Percentiles rank a stretch among this genome's conserved stretches.
These are phyloP conservation scores for Mantis religiosa DNA, from an alignment of 2,888 invertebrate species.

Conservation along the genomic window DNA sequence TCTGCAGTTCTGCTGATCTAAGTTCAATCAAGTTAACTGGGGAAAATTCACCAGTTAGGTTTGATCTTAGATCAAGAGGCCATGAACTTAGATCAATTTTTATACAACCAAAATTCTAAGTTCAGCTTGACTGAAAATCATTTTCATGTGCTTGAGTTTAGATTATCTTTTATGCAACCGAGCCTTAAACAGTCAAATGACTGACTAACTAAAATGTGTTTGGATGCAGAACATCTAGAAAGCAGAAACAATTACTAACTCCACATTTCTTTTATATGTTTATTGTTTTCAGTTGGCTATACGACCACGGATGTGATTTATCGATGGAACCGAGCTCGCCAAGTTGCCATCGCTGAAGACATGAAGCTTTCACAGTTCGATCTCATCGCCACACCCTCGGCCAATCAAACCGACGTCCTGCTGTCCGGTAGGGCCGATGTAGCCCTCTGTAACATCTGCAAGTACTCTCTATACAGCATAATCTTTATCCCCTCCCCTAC, in stretches of 20 bases:
- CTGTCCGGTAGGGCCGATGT: constrained; percentile 38
- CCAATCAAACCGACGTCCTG: constrained; percentile 56
- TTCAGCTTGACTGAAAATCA: too few relatives aligned
- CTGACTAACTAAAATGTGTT: neutral
- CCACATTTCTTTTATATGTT: too few relatives aligned
- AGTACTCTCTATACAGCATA: constrained; percentile 10
- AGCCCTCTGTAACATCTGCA: constrained; percentile 20
- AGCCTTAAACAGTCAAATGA: too few relatives aligned
- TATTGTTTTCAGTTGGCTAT: constrained; percentile 60
- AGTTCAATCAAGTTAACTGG: too few relatives aligned
- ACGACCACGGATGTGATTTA: constrained; percentile 69
- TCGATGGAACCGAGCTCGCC: constrained; percentile 65
- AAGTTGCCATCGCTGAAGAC: constrained; percentile 73
- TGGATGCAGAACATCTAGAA: neutral
- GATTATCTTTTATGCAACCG: too few relatives aligned
- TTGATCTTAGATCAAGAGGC: too few relatives aligned
- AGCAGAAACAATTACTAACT: too few relatives aligned
- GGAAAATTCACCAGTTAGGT: too few relatives aligned
- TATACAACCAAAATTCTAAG: too few relatives aligned
- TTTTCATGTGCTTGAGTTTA: too few relatives aligned
- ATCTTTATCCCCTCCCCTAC: neutral
- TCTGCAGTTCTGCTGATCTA: too few relatives aligned
- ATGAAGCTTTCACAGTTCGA: constrained; percentile 84
- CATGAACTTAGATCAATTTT: too few relatives aligned
- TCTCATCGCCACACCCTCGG: constrained; percentile 68